These are phyloP conservation scores for Coracopsis vasa DNA, from an alignment of 2,113 vertebrate species.

Conservation along the genomic window DNA sequence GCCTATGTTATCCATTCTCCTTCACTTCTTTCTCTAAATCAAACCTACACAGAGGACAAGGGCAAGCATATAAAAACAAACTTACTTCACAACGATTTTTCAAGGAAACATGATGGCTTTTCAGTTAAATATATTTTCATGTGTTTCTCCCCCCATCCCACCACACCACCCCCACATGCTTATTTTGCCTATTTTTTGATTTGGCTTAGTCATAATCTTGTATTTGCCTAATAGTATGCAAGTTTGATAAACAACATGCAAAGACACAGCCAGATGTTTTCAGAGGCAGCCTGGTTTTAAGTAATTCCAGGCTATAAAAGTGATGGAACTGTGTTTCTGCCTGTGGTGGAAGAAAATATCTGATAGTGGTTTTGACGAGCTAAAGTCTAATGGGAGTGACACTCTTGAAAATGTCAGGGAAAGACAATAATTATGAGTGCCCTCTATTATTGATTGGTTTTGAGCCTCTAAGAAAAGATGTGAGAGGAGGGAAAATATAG, in stretches of 20 bases:
- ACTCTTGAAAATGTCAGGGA: not conserved
- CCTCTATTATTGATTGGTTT: rapidly evolving
- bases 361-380: not conserved
- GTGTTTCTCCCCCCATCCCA: not conserved
- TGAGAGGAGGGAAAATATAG: not conserved
- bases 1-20: not conserved
- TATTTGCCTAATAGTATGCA: not conserved
- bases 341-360: not conserved
- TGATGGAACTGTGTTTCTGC: not conserved
- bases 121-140: not conserved
- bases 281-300: not conserved
- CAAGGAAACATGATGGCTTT: not conserved
- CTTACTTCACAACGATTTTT: not conserved
- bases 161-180: rapidly evolving
- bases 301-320: not conserved
- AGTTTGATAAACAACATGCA: not conserved
- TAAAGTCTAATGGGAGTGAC: not conserved
- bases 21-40: not conserved
- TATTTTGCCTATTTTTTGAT: not conserved
- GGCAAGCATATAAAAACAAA: not conserved
- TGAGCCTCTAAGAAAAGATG: not conserved
- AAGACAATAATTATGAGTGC: not conserved
- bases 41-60: not conserved
- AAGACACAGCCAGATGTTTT: not conserved
- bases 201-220: not conserved